Evolutionary conservation across 2,113 vertebrate species (phyloP).

Genomic region (Chloropsis cyanopogon): DNA sequence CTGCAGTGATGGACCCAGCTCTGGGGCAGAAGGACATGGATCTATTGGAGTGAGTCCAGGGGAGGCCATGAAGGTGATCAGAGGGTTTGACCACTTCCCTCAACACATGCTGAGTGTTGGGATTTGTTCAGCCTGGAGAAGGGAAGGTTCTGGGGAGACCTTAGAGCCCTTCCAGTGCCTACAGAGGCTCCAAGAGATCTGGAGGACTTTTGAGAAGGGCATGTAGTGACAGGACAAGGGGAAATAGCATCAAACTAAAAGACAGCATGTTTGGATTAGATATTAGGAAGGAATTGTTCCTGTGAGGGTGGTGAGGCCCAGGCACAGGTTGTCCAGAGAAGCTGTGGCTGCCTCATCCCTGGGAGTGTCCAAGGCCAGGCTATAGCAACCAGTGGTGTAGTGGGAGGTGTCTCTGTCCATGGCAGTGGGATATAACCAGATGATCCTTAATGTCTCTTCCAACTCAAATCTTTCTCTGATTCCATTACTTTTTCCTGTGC

Average conservation of each 20-base stretch:
- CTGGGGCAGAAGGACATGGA: not conserved
- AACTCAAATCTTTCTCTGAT: not conserved
- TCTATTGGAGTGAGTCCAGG: not conserved
- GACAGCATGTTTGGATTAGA: not conserved
- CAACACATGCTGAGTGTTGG: not conserved
- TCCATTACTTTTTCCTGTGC: not conserved
- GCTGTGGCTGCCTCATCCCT: not conserved
- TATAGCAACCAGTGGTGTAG: not conserved
- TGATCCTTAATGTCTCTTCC: not conserved
- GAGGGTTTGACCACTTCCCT: not conserved
- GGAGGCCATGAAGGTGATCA: not conserved
- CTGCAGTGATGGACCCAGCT: not conserved
- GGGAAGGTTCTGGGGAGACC: not conserved
- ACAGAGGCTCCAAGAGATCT: not conserved
- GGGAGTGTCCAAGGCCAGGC: not conserved
- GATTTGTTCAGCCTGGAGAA: not conserved
- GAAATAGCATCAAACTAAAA: not conserved
- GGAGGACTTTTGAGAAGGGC: not conserved
- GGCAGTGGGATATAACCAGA: not conserved
- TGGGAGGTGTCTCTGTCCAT: not conserved
- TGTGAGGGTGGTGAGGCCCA: not conserved
- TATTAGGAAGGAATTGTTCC: not conserved
- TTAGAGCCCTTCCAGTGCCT: not conserved
- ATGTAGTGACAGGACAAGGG: not conserved
- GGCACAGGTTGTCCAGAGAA: not conserved